Evolutionary conservation across 2,888 invertebrate genomes (phyloP).

Genomic region (Synergus itoensis): DNA sequence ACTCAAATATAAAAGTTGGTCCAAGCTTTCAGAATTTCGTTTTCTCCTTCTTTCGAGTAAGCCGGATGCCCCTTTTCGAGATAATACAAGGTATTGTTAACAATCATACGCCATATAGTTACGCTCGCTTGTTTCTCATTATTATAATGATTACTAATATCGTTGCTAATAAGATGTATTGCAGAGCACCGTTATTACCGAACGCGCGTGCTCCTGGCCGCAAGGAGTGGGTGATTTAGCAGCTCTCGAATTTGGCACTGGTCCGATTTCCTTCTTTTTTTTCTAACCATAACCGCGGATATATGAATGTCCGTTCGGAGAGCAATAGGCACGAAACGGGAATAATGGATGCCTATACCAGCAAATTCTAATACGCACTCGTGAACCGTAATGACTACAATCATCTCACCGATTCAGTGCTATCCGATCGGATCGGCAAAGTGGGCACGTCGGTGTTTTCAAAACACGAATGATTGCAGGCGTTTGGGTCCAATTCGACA

Average conservation of each 20-base stretch:
- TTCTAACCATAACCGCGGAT: constrained; percentile 20
- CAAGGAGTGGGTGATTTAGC: constrained; percentile 50
- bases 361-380: constrained; percentile 68
- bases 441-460: constrained; percentile 68
- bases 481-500: constrained; percentile 57
- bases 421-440: constrained; percentile 69
- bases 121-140: constrained; percentile 27
- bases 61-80: constrained; percentile 20
- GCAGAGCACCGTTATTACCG: constrained; percentile 29
- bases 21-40: neutral
- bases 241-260: constrained; percentile 46
- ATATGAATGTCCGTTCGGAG: constrained; percentile 44
- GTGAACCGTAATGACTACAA: constrained; percentile 72
- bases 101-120: constrained; percentile 22
- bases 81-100: constrained; percentile 35
- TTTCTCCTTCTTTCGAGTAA: neutral
- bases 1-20: too few species aligned
- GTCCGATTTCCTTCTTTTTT: constrained; percentile 25
- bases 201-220: constrained; percentile 51
- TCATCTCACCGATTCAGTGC: constrained; percentile 73
- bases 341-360: constrained; percentile 56
- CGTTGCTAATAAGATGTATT: constrained; percentile 40
- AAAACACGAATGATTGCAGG: constrained; percentile 67
- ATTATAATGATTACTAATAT: constrained; percentile 37
- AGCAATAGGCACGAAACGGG: constrained; percentile 56